Conservation (phyloP, 2,797 vertebrate species). For the Microtus agrestis region DNA sequence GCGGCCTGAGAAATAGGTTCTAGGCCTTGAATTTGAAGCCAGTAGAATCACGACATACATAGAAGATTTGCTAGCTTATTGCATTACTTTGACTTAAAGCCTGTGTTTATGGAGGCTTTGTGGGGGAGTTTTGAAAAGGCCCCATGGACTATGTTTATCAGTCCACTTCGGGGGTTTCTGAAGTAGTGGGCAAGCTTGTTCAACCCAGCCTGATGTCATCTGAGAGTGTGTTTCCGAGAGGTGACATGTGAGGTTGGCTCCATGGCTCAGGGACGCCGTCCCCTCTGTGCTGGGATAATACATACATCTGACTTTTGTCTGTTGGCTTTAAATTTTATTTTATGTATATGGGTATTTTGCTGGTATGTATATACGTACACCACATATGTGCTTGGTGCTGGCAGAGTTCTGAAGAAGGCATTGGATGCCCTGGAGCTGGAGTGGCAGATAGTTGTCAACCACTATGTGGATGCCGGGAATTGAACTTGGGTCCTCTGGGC, state of each 20-base stretch:
- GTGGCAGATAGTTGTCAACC: background rate
- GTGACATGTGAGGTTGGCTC: too few relatives aligned
- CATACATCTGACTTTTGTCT: background rate
- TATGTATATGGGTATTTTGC: background rate
- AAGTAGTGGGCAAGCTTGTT: background rate
- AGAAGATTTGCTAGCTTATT: background rate
- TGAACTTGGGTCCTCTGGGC: background rate
- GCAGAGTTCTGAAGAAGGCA: background rate
- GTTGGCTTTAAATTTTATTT: background rate
- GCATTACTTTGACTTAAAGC: background rate
- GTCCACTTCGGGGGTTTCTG: background rate
- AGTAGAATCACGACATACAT: background rate
- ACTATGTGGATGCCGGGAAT: background rate
- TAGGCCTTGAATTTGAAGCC: background rate
- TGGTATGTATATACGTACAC: background rate
- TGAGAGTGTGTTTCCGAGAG: background rate
- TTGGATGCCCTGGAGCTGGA: background rate
- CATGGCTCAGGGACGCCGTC: too few relatives aligned
- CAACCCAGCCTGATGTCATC: background rate
- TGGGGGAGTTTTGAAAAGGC: background rate
- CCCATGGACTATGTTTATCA: background rate
- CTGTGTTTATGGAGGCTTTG: background rate
- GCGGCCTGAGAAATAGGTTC: background rate
- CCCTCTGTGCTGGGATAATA: background rate
- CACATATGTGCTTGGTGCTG: background rate